Base-by-base conservation (phyloP, 35 echinoderm and acorn worm species). In the Heliocidaris tuberculata region DNA sequence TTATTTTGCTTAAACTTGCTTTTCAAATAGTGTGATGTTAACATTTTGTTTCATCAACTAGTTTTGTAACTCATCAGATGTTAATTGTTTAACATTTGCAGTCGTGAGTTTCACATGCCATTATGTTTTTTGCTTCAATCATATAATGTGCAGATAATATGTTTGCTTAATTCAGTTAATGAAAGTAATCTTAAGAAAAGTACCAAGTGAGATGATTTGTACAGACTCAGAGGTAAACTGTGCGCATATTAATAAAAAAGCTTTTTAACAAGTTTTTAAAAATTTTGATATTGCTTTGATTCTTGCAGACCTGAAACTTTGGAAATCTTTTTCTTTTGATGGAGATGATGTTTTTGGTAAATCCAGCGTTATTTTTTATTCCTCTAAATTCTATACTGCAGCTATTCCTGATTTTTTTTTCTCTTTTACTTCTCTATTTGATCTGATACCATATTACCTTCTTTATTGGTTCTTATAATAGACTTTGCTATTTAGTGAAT, bases 291-390 rank as follows among this genome's bases (percentile, higher is more conserved):
- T 4, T n/a, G 21, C 27, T 78, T 48, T 48, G 29, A 52, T 93
- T 7, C 50, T 15, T 48, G 27, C 91, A 93, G 91, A 93, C 50
- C 13, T 50, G 91, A 93, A 48, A 5, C 31, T 59, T 93, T 93
- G 91, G 91, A 32, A 93, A 31, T 48, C 91, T 59, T 93, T 93
- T 32, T 48, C 91, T n/a, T 30, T 93, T 50, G 47, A 59, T 32
- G 91, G 48, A 93, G 91, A 93, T 93, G 47, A 93, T 93, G 32
- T 93, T 21, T 93, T 93, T 93, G 91, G 91, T 93, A 93, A 93
- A 93, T 93, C 30, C 8, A 93, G 11, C 16, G 2, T 89, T 89
- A 29, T 89, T 48, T 13, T 89, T 0, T 88, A 42, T 47, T 85
- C 15, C 7, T 89, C 87, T 48, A 12, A 15, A 89, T 0, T 89